Conservation (phyloP, 2,113 vertebrate genomes). For the Aegotheles bennettii region DNA sequence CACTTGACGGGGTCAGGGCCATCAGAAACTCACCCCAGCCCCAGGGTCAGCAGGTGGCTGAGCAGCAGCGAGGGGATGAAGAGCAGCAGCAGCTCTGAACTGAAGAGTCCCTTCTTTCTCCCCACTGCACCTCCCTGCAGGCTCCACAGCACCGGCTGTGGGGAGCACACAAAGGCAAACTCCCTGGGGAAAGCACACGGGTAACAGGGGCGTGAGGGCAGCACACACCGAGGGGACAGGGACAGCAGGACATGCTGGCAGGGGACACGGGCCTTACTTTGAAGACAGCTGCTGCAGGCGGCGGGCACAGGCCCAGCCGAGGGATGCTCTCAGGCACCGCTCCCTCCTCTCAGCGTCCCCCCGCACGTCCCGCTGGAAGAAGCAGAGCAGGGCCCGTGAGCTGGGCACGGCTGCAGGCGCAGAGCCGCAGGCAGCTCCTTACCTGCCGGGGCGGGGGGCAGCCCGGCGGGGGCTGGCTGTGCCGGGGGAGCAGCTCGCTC, state of each 20-base stretch:
- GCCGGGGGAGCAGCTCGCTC: neutral
- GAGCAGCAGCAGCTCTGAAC: slow-evolving; percentile 52
- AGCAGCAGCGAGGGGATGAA: slow-evolving; percentile 44
- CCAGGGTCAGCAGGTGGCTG: slow-evolving; percentile 48
- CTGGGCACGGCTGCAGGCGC: fast-evolving
- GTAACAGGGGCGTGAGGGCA: neutral
- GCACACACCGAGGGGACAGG: neutral
- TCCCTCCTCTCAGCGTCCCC: neutral
- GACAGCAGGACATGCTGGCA: fast-evolving
- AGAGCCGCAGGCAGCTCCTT: fast-evolving
- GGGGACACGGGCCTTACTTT: neutral
- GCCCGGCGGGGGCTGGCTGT: neutral
- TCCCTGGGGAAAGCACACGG: slow-evolving; percentile 2
- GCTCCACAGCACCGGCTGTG: slow-evolving; percentile 30
- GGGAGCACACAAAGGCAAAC: slow-evolving; percentile 42
- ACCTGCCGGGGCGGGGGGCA: neutral
- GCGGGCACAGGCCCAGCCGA: neutral
- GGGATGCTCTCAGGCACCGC: neutral
- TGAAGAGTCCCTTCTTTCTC: slow-evolving; percentile 45
- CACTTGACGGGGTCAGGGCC: neutral
- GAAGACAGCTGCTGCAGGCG: neutral
- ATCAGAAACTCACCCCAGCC: slow-evolving; percentile 22
- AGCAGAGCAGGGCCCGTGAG: neutral
- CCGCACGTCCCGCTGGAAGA: neutral
- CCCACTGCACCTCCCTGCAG: slow-evolving; percentile 18